Evolutionary conservation across 2,888 invertebrate species (phyloP), one percentile per base, ranked within the genome.

Genomic region (Lepidonotus clava): DNA sequence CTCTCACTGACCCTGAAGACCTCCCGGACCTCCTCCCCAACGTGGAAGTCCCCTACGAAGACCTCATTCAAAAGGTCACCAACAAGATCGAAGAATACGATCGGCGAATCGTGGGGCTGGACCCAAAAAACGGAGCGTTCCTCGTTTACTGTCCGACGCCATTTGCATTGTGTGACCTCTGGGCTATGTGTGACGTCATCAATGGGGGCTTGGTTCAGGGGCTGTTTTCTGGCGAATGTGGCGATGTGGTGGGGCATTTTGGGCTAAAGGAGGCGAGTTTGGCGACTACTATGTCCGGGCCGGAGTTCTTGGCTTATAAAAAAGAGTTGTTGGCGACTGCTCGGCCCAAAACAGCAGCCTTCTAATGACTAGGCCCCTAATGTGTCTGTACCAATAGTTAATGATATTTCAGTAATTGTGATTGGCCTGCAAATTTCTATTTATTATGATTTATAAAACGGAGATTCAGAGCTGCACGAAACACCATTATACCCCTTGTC

Each of bases 121-220:
- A 90, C 85, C 85, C 87, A 18, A 40, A 80, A n/a, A 84, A 76
- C n/a, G 87, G 87, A 0, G 67, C 87, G 11, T 86, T 90, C 56
- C 67, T 88, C 36, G 88, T 90, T 34, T 89, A 88, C 86, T 90
- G 90, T 46, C 90, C 90, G 5, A 89, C 89, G 1, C 41, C 86
- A n/a, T 76, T 83, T 1, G 87, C 89, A 8, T 88, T 89, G 14
- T 87, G 77, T 40, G 88, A 90, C 86, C 88, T 90, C 41, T 90
- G 90, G 90, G 87, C 90, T 32, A 87, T 86, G 80, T 89, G 89
- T 83, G 88, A 89, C 85, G 83, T 77, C 86, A 89, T 90, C 51
- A 89, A 89, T 66, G 71, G 38, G 40, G 77, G 76, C 0, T 71
- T 90, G 66, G 53, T 66, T 21, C 38, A 46, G 8, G 80, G 53